These are phyloP conservation scores for Enteromius treurensis DNA, from an alignment of 2,797 vertebrate species.

Conservation along the genomic window DNA sequence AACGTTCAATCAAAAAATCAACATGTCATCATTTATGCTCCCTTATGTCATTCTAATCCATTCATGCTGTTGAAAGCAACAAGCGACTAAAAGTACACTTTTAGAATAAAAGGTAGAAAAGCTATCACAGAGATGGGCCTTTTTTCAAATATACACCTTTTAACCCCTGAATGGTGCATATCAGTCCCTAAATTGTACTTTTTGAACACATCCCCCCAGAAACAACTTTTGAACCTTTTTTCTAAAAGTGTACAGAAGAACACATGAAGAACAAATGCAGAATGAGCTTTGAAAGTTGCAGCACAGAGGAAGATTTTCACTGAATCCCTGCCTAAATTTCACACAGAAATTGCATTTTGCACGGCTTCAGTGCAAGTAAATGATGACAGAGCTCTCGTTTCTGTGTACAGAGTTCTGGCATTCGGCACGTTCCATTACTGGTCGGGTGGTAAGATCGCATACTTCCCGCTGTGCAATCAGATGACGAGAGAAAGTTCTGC, in stretches of 20 bases:
- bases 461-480: slow-evolving; percentile 53
- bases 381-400: neutral
- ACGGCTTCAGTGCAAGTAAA: neutral
- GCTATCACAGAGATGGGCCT: neutral
- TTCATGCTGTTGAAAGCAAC: neutral
- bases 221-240: neutral
- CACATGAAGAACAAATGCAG: neutral
- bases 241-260: neutral
- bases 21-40: neutral
- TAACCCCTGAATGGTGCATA: neutral
- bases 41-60: neutral
- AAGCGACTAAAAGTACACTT: neutral
- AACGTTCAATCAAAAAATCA: neutral
- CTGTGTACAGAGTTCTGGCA: neutral
- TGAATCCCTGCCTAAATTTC: neutral
- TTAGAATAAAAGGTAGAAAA: neutral
- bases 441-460: slow-evolving; percentile 5
- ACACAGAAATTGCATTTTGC: neutral
- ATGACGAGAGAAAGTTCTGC: slow-evolving; percentile 56
- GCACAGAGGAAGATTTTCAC: neutral
- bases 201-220: neutral
- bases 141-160: neutral
- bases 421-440: neutral
- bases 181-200: neutral
- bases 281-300: neutral